These are phyloP conservation scores for Bolinopsis microptera DNA, from an alignment of 37 sponge, comb jelly and placozoan species.

Conservation along the genomic window DNA sequence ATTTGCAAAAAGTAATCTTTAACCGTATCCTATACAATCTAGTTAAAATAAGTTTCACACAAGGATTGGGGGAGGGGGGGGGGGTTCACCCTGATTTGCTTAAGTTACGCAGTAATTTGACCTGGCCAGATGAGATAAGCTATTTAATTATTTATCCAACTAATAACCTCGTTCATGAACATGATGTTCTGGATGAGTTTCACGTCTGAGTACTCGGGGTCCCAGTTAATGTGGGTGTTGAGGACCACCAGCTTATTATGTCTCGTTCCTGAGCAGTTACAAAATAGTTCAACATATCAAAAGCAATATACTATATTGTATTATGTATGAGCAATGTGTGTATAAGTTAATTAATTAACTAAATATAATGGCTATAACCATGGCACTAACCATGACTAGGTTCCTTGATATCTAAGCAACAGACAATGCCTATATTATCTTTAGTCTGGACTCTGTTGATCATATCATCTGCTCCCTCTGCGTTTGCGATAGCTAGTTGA, in stretches of 20 bases:
- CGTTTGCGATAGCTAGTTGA: conserved; percentile 87
- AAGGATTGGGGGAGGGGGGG: too few relatives aligned
- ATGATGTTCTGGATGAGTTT: conserved; percentile 89
- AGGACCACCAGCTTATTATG: conserved; percentile 76
- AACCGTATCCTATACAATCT: too few relatives aligned
- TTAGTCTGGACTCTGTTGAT: conserved; percentile 91
- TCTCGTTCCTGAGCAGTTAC: neutral
- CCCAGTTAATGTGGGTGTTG: conserved; percentile 98
- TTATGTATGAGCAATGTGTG: too few relatives aligned
- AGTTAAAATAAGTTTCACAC: too few relatives aligned
- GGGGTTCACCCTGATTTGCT: too few relatives aligned
- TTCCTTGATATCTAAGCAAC: conserved; percentile 72
- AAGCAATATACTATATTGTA: too few relatives aligned
- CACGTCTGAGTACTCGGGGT: conserved; percentile 93
- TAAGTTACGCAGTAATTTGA: too few relatives aligned
- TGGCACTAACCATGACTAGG: conserved; percentile 4
- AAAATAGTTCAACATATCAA: neutral
- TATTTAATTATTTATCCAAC: too few relatives aligned
- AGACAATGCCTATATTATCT: conserved; percentile 89
- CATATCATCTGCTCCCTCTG: conserved; percentile 92
- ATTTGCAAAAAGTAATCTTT: too few relatives aligned
- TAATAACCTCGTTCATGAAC: conserved; percentile 69
- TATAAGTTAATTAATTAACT: too few relatives aligned
- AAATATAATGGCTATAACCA: too few relatives aligned
- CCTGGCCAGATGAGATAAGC: too few relatives aligned